Conservation (phyloP, 2,888 invertebrate species). For the Melieria omissa region DNA sequence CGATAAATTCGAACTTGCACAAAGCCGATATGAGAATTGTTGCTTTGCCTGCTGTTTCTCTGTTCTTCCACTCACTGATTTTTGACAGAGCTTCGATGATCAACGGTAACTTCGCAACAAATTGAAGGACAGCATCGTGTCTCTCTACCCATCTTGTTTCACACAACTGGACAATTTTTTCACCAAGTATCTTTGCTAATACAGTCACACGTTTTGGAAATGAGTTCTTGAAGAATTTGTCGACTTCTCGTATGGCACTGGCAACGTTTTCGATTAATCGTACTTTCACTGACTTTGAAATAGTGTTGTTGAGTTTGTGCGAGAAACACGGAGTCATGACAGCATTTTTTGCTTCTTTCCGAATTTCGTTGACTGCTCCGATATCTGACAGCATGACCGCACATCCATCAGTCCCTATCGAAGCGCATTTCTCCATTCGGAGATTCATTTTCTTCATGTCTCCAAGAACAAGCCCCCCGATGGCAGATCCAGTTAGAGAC, state of each 20-base stretch:
- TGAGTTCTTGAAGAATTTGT: conserved; percentile 16
- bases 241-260: conserved; percentile 17
- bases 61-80: neutral
- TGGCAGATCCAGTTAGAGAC: neutral
- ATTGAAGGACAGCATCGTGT: conserved; percentile 2
- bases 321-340: conserved; percentile 1
- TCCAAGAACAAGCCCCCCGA: neutral
- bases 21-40: conserved; percentile 1
- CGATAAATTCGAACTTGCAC: neutral
- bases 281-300: conserved; percentile 6
- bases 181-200: neutral
- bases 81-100: neutral
- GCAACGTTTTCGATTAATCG: conserved; percentile 8
- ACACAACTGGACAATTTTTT: conserved; percentile 13
- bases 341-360: conserved; percentile 8
- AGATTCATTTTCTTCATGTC: conserved; percentile 16
- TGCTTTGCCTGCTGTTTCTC: conserved; percentile 15
- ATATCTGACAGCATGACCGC: conserved; percentile 2
- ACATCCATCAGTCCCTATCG: conserved; percentile 12
- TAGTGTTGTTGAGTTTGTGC: conserved; percentile 8
- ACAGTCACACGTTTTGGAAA: conserved; percentile 7
- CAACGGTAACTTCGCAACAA: neutral
- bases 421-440: neutral
- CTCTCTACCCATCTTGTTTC: conserved; percentile 14
- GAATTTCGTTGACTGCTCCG: conserved; percentile 8